phyloP scores from a whole-genome alignment of 2,113 vertebrate genomes.

The Manacus vitellinus region DNA sequence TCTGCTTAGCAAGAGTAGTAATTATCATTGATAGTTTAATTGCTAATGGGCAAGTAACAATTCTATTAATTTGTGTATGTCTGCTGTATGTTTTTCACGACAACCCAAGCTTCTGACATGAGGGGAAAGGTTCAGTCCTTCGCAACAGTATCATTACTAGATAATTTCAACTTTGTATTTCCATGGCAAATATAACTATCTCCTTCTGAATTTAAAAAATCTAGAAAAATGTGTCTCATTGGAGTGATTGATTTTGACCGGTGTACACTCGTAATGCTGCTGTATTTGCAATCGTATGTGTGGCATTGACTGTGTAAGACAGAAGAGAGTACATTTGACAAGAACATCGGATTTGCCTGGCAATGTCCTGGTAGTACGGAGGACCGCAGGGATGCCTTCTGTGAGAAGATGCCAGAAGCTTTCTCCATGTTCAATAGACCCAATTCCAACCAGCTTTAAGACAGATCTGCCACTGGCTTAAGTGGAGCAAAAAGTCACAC shows the following conservation, averaged over 20 bases:
- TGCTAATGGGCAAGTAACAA: background rate
- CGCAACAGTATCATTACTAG: background rate
- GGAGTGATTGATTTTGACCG: background rate
- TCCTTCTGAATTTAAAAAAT: background rate
- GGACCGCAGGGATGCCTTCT: background rate
- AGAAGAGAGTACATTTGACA: background rate
- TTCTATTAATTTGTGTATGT: background rate
- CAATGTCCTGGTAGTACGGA: fast-evolving
- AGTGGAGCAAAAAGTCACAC: fast-evolving
- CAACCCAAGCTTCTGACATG: background rate
- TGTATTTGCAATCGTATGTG: background rate
- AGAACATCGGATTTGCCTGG: background rate
- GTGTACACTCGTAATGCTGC: background rate
- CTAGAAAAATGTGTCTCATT: background rate
- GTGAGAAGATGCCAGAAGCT: background rate
- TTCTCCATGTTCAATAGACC: fast-evolving
- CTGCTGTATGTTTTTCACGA: background rate
- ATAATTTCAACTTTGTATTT: background rate
- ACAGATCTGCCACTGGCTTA: fast-evolving
- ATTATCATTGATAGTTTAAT: background rate
- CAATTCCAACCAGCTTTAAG: background rate
- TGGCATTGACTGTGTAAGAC: background rate
- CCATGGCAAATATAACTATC: background rate
- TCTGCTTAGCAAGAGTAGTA: background rate
- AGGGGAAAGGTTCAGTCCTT: background rate